phyloP scores from a whole-genome alignment of 2,113 vertebrate species.

The Corythaixoides concolor region DNA sequence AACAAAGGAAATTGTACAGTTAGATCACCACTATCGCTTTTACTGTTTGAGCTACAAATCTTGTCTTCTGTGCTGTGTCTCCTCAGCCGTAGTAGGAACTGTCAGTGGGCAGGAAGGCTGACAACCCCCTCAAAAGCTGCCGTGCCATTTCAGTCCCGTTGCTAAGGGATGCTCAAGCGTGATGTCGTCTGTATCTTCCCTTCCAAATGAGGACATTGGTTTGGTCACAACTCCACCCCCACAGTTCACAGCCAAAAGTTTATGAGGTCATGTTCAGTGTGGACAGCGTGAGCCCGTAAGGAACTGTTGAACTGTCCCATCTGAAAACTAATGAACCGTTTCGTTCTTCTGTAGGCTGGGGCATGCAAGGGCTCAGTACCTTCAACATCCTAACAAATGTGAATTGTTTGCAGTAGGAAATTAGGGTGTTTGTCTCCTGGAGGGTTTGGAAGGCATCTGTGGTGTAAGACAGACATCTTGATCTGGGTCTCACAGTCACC shows the following conservation, averaged over 20 bases:
- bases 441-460: background rate
- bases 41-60: background rate
- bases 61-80: background rate
- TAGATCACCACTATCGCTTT: background rate
- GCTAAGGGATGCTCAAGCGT: conserved; percentile 34
- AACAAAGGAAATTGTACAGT: background rate
- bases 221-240: conserved; percentile 34
- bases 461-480: background rate
- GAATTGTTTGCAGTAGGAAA: background rate
- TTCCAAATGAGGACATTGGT: conserved; percentile 25
- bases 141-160: background rate
- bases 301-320: background rate
- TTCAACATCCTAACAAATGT: background rate
- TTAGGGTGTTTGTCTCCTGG: background rate
- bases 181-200: background rate
- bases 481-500: background rate
- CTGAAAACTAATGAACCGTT: background rate
- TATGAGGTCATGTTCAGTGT: background rate
- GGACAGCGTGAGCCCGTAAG: background rate
- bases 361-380: background rate
- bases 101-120: background rate
- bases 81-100: background rate
- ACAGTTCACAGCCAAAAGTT: conserved; percentile 30
- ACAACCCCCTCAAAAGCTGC: background rate
- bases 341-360: background rate